Percentiles rank a stretch among this genome's conserved stretches.
Evolutionary conservation across 2,888 invertebrate species (phyloP).

Genomic region (Sympetrum striolatum): DNA sequence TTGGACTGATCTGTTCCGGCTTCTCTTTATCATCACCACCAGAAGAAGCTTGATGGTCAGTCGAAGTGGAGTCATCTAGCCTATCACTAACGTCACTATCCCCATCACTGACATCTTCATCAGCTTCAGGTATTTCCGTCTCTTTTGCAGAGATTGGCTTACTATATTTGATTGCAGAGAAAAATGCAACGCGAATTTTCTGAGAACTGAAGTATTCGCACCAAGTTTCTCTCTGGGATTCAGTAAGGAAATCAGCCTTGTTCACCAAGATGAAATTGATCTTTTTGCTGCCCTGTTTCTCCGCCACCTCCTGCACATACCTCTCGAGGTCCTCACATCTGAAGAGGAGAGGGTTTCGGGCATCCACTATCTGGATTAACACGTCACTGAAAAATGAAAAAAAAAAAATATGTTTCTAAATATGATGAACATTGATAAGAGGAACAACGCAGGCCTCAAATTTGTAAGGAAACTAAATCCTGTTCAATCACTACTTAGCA

Average conservation of each 20-base stretch:
- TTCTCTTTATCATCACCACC: conserved; percentile 64
- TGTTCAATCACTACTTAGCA: no score
- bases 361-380: conserved; percentile 93
- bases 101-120: conserved; percentile 45
- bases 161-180: conserved; percentile 75
- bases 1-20: conserved; percentile 55
- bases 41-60: conserved; percentile 65
- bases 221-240: conserved; percentile 82
- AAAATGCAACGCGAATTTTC: conserved; percentile 81
- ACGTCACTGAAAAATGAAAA: conserved; percentile 72
- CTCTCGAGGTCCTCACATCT: conserved; percentile 90
- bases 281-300: conserved; percentile 61
- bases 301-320: conserved; percentile 80
- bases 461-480: no score
- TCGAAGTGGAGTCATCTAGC: conserved; percentile 49
- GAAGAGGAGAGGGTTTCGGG: conserved; percentile 92
- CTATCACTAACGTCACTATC: conserved; percentile 55
- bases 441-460: no score
- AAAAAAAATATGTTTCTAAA: background rate
- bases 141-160: conserved; percentile 47
- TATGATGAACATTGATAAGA: background rate
- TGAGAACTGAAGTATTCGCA: conserved; percentile 79
- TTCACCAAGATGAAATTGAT: conserved; percentile 87
- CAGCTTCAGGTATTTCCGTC: conserved; percentile 53
- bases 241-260: conserved; percentile 91